Conservation (phyloP, 2,888 invertebrate species). For the Ischnus inquisitorius region DNA sequence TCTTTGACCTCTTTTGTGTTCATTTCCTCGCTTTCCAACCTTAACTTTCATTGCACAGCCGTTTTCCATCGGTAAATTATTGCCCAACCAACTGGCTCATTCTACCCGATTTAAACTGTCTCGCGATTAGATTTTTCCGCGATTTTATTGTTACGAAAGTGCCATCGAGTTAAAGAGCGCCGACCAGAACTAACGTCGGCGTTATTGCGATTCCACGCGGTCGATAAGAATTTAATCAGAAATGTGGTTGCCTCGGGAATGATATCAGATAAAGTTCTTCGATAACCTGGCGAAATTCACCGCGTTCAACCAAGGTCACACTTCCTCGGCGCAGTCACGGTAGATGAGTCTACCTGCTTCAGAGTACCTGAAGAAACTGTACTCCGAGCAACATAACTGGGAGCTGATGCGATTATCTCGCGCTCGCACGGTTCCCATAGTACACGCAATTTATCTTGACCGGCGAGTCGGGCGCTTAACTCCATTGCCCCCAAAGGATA, state of each 20-base stretch:
- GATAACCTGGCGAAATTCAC: neutral
- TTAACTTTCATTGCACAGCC: no score
- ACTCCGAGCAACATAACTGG: conserved; percentile 24
- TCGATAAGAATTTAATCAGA: conserved; percentile 39
- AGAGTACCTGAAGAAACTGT: conserved; percentile 12
- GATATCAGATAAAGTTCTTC: conserved; percentile 32
- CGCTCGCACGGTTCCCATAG: conserved; percentile 53
- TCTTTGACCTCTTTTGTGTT: no score
- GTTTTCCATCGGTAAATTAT: no score
- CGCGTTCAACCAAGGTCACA: conserved; percentile 26
- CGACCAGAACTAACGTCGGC: neutral
- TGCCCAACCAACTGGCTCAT: no score
- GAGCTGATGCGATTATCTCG: conserved; percentile 52
- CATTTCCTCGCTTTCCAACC: no score
- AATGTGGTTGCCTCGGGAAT: conserved; percentile 15
- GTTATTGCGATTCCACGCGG: conserved; percentile 10
- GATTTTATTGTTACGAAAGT: neutral
- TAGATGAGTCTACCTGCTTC: conserved; percentile 22
- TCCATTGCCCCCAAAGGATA: conserved; percentile 20
- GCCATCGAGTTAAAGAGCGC: conserved; percentile 1
- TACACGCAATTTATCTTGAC: conserved; percentile 53
- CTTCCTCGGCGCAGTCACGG: conserved; percentile 41
- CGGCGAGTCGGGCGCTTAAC: conserved; percentile 40
- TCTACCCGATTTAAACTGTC: neutral
- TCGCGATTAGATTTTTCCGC: neutral